phyloP scores from a whole-genome alignment of 2,888 invertebrate genomes.

The Melipona bicolor region DNA sequence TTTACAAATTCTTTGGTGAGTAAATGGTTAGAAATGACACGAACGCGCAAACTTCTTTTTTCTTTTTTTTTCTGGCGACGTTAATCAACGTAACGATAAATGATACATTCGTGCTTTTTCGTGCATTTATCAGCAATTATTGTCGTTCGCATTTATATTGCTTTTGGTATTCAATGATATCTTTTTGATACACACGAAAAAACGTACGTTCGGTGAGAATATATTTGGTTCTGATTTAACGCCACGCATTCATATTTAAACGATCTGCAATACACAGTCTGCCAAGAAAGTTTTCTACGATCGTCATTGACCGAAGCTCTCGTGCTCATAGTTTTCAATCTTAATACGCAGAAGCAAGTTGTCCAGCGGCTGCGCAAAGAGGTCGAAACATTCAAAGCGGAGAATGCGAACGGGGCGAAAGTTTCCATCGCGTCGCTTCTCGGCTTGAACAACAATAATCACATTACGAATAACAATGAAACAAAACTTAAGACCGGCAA shows the following conservation, averaged over 20 bases:
- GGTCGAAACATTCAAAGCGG: conserved; percentile 85
- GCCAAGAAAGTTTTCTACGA: conserved; percentile 58
- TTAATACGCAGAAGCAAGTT: conserved; percentile 85
- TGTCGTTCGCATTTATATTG: background rate
- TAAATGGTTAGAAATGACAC: background rate
- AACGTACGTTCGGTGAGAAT: conserved; percentile 4
- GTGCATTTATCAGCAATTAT: background rate
- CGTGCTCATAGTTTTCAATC: conserved; percentile 46
- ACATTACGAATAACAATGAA: conserved; percentile 76
- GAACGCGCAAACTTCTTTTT: background rate
- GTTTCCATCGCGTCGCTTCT: conserved; percentile 78
- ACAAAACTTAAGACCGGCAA: conserved; percentile 64
- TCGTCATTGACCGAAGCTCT: conserved; percentile 48
- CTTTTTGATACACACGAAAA: background rate
- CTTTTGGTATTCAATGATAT: background rate
- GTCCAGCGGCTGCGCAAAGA: conserved; percentile 86
- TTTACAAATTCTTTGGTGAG: background rate
- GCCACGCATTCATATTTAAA: conserved; percentile 40
- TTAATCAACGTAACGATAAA: background rate
- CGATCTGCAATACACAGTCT: conserved; percentile 42
- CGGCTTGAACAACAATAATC: conserved; percentile 79
- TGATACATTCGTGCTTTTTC: background rate
- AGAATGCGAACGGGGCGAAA: conserved; percentile 78
- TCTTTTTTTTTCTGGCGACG: conserved; percentile 12
- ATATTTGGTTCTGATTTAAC: conserved; percentile 21